These are phyloP conservation scores for Omphaloscelis lunosa DNA, from an alignment of 2,888 invertebrate genomes.

Conservation along the genomic window DNA sequence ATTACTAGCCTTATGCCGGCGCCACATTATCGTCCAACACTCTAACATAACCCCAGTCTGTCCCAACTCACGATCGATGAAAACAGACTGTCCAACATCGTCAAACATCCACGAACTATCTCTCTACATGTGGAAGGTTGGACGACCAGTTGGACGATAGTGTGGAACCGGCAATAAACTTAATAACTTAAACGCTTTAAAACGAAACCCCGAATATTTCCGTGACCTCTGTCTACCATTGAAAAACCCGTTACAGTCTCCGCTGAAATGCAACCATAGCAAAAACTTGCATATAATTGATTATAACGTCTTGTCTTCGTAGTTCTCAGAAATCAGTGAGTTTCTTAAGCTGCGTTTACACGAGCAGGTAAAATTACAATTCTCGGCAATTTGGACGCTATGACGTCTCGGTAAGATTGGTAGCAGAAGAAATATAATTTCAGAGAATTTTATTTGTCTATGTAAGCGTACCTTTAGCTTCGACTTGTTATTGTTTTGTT, in stretches of 20 bases:
- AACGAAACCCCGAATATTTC: constrained; percentile 17
- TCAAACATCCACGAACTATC: too few relatives aligned
- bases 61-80: too few relatives aligned
- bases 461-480: not conserved
- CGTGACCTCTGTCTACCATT: constrained; percentile 15
- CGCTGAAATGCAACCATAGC: constrained; percentile 20
- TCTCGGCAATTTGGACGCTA: too few relatives aligned
- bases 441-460: not conserved
- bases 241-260: constrained; percentile 16
- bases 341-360: constrained; percentile 11
- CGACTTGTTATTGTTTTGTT: constrained; percentile 42
- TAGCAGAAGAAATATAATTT: not conserved
- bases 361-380: not conserved
- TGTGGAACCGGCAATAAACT: too few relatives aligned
- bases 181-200: not conserved
- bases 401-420: not conserved
- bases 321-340: constrained; percentile 32
- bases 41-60: too few relatives aligned
- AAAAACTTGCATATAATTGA: constrained; percentile 46
- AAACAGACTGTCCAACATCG: too few relatives aligned
- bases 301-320: constrained; percentile 12
- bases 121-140: too few relatives aligned
- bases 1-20: too few relatives aligned
- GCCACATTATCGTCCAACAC: too few relatives aligned
- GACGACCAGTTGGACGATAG: too few relatives aligned